Percentiles rank a stretch among this genome's conserved stretches.
Evolutionary conservation across 2,113 vertebrate species (phyloP).

Genomic region (Eidolon helvum): DNA sequence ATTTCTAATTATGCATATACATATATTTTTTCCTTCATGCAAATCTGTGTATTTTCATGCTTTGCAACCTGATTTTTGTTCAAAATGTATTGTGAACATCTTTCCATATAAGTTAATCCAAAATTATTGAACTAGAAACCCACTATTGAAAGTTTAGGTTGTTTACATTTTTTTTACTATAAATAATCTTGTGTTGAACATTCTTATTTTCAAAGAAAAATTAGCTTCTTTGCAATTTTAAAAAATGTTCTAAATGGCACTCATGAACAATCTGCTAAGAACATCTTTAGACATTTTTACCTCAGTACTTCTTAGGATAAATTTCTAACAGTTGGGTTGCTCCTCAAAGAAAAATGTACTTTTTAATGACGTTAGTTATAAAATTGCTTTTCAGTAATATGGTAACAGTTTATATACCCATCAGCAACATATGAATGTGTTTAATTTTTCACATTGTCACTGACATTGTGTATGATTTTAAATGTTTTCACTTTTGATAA

Average conservation of each 20-base stretch:
- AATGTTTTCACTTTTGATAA: background rate
- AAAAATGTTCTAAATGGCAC: background rate
- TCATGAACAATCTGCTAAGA: background rate
- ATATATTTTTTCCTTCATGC: background rate
- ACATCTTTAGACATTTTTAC: background rate
- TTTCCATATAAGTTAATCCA: background rate
- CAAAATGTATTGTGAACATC: background rate
- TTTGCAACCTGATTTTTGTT: background rate
- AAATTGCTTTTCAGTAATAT: background rate
- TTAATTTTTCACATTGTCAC: background rate
- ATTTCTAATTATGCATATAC: slow-evolving; percentile 26
- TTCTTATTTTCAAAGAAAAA: background rate
- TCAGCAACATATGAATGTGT: background rate
- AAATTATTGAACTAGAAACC: background rate
- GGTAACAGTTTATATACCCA: background rate
- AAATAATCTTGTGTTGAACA: background rate
- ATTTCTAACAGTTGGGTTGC: background rate
- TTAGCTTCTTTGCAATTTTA: background rate
- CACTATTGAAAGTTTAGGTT: background rate
- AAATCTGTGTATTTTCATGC: background rate
- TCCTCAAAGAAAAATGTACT: background rate
- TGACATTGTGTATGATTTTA: background rate
- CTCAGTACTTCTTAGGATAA: background rate
- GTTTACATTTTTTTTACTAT: background rate
- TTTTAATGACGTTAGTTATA: background rate